These are phyloP conservation scores for Drosophila bipectinata DNA, from an alignment of 1,140 invertebrate genomes.

Conservation along the genomic window DNA sequence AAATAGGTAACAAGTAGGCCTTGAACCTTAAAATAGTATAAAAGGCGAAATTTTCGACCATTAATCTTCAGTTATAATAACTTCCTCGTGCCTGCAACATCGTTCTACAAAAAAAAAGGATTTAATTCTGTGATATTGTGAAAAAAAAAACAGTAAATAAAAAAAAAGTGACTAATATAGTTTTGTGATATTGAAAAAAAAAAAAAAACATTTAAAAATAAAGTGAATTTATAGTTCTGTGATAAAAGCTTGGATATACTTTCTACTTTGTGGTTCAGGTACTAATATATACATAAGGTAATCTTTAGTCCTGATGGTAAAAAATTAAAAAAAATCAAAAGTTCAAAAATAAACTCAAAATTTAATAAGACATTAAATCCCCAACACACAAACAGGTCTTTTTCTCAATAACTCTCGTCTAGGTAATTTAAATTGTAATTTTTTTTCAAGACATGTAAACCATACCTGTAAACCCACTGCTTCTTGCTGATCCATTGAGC, in stretches of 20 bases:
- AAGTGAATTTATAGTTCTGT: not conserved
- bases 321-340: too few relatives aligned
- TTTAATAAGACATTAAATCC: too few relatives aligned
- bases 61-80: not conserved
- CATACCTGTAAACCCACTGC: conserved; percentile 85
- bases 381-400: not conserved
- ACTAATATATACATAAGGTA: too few relatives aligned
- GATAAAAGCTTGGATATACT: too few relatives aligned
- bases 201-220: too few relatives aligned
- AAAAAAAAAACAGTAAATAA: too few relatives aligned
- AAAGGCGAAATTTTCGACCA: not conserved
- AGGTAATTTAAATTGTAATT: not conserved
- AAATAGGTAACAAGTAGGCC: not conserved
- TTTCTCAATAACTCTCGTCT: not conserved
- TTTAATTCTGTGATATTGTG: too few relatives aligned
- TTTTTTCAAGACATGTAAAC: not conserved
- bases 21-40: not conserved
- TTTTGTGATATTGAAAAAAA: too few relatives aligned
- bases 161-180: not conserved
- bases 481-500: conserved; percentile 86
- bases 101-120: not conserved
- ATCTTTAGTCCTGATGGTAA: too few relatives aligned
- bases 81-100: not conserved
- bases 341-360: too few relatives aligned
- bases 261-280: too few relatives aligned